These are phyloP conservation scores for Orientallactaga bullata DNA, from an alignment of 2,113 vertebrate genomes.

Conservation along the genomic window DNA sequence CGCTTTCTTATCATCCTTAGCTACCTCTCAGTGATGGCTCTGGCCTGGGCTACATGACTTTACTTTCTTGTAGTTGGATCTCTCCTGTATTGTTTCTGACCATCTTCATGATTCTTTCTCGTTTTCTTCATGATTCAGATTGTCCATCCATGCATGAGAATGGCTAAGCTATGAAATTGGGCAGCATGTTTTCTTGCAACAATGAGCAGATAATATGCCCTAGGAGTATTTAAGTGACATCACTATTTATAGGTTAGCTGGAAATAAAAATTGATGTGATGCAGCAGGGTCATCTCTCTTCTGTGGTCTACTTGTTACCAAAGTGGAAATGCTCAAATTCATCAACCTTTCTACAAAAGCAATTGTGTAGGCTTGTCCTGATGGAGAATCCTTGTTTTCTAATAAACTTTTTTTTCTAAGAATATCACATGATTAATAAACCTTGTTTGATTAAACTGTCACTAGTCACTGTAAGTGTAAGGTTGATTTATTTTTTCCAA, in stretches of 20 bases:
- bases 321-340: not conserved
- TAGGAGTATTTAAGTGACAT: constrained; percentile 88
- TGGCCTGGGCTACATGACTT: not conserved
- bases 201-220: constrained; percentile 88
- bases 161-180: constrained; percentile 88
- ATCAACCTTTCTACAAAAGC: no score
- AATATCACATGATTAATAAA: constrained; percentile 49
- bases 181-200: constrained; percentile 86
- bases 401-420: constrained; percentile 55
- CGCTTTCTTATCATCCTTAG: not conserved
- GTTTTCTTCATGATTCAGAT: no score
- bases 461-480: not conserved
- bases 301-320: not conserved
- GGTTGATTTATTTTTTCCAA: constrained; percentile 63
- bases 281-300: not conserved
- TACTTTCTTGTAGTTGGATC: not conserved
- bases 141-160: constrained; percentile 83
- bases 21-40: not conserved
- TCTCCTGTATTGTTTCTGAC: not conserved
- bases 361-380: not conserved
- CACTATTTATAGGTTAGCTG: constrained; percentile 91
- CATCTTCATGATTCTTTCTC: not conserved
- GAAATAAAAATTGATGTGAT: constrained; percentile 86
- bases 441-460: constrained; percentile 53
- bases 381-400: constrained; percentile 41